phyloP scores from a whole-genome alignment of 2,888 invertebrate species.

The Zygaena filipendulae region DNA sequence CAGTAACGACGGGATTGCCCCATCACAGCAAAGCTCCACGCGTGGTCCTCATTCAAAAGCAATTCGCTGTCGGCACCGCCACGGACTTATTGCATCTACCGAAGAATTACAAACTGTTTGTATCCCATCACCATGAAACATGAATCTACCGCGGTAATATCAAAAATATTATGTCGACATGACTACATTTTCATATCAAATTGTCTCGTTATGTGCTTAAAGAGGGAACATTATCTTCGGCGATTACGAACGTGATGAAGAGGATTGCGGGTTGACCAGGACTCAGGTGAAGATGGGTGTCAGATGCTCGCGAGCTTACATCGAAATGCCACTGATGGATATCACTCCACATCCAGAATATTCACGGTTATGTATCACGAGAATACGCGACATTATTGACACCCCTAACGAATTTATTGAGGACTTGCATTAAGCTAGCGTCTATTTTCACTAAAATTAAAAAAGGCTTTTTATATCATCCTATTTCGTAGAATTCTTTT shows the following conservation, averaged over 20 bases:
- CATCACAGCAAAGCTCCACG: constrained; percentile 48
- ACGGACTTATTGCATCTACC: constrained; percentile 39
- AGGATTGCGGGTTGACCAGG: constrained; percentile 35
- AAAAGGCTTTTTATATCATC: too few relatives aligned
- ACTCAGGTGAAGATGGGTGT: constrained; percentile 31
- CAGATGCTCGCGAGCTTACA: constrained; percentile 37
- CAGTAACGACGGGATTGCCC: constrained; percentile 39
- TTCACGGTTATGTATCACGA: too few relatives aligned
- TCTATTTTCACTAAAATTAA: too few relatives aligned
- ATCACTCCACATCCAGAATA: constrained; percentile 51
- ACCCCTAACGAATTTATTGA: too few relatives aligned
- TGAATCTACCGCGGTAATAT: constrained; percentile 2
- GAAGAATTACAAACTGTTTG: constrained; percentile 48
- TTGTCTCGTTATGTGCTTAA: constrained; percentile 5
- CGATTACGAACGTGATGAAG: constrained; percentile 49
- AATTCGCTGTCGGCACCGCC: constrained; percentile 45
- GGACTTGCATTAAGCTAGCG: too few relatives aligned
- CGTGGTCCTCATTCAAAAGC: constrained; percentile 42
- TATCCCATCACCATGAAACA: constrained; percentile 11
- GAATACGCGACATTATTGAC: too few relatives aligned
- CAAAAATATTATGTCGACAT: neutral
- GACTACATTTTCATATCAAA: constrained; percentile 1
- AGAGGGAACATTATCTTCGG: constrained; percentile 50
- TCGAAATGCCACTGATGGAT: constrained; percentile 37
- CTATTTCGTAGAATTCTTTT: too few relatives aligned